phyloP scores from a whole-genome alignment of 2,888 invertebrate genomes.

The Eulithis prunata region DNA sequence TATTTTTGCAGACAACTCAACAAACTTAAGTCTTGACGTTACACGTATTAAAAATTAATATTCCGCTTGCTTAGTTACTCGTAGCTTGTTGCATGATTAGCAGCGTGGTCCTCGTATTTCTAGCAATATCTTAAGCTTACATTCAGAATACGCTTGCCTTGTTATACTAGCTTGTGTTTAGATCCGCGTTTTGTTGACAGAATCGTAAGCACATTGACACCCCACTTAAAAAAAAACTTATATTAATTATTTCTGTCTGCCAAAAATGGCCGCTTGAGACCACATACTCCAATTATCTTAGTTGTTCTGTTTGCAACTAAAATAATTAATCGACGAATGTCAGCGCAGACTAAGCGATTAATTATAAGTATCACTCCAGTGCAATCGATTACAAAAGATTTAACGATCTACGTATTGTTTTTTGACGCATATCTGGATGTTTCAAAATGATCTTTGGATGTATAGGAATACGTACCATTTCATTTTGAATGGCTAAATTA shows the following conservation, averaged over 20 bases:
- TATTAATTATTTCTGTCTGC: constrained; percentile 22
- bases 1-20: constrained; percentile 24
- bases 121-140: constrained; percentile 37
- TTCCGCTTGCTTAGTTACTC: constrained; percentile 44
- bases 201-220: constrained; percentile 35
- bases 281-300: constrained; percentile 67
- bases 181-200: constrained; percentile 42
- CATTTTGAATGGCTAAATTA: too few relatives aligned
- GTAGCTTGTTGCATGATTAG: constrained; percentile 38
- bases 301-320: background rate
- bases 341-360: too few relatives aligned
- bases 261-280: constrained; percentile 44
- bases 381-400: too few relatives aligned
- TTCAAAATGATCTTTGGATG: too few relatives aligned
- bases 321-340: too few relatives aligned
- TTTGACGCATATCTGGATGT: too few relatives aligned
- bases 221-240: constrained; percentile 6
- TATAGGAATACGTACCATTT: too few relatives aligned
- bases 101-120: constrained; percentile 43
- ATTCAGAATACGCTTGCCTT: constrained; percentile 48
- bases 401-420: too few relatives aligned
- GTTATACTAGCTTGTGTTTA: constrained; percentile 44
- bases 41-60: constrained; percentile 19
- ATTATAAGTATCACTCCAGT: too few relatives aligned
- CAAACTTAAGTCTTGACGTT: constrained; percentile 4